A percentile compares a stretch with the other conserved stretches of the same genome.
Conservation (phyloP, 2,797 vertebrate genomes). For the Lagodon rhomboides region DNA sequence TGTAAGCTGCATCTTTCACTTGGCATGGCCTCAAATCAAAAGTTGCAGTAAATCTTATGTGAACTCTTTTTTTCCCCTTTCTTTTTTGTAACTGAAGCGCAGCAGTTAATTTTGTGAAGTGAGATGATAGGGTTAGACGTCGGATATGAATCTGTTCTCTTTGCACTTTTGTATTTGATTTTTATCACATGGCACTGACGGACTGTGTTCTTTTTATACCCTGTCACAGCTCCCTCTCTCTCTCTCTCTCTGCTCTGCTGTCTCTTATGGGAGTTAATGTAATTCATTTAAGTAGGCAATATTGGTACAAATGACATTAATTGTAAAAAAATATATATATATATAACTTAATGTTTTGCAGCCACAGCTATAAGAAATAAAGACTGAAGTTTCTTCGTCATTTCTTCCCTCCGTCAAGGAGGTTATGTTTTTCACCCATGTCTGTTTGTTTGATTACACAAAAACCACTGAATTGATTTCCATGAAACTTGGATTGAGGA, state of each 20-base stretch:
- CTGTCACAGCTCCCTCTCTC: conserved; percentile 67
- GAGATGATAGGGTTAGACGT: conserved; percentile 81
- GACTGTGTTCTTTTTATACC: conserved; percentile 81
- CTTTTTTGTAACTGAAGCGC: conserved; percentile 86
- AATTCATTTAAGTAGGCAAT: conserved; percentile 75
- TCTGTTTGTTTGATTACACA: no score
- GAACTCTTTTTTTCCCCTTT: conserved; percentile 49
- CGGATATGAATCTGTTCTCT: conserved; percentile 80
- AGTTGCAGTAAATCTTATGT: conserved; percentile 89
- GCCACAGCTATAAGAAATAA: conserved; percentile 74
- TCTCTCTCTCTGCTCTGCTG: conserved; percentile 63
- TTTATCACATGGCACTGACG: conserved; percentile 76
- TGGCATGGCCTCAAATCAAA: conserved; percentile 92
- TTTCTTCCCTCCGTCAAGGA: conserved; percentile 13
- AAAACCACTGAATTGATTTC: no score
- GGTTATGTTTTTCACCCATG: no score
- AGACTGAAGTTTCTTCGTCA: conserved; percentile 71
- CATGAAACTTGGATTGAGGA: no score
- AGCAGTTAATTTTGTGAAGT: conserved; percentile 81
- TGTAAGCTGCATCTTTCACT: conserved; percentile 89
- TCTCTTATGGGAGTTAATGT: conserved; percentile 70
- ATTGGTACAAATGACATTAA: conserved; percentile 55
- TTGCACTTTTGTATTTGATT: conserved; percentile 87
- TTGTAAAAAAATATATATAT: conserved; percentile 83
- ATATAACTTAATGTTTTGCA: conserved; percentile 71